Percentiles rank a stretch among this genome's conserved stretches.
Evolutionary conservation across 2,888 invertebrate species (phyloP).

Genomic region (Papilio gigon): DNA sequence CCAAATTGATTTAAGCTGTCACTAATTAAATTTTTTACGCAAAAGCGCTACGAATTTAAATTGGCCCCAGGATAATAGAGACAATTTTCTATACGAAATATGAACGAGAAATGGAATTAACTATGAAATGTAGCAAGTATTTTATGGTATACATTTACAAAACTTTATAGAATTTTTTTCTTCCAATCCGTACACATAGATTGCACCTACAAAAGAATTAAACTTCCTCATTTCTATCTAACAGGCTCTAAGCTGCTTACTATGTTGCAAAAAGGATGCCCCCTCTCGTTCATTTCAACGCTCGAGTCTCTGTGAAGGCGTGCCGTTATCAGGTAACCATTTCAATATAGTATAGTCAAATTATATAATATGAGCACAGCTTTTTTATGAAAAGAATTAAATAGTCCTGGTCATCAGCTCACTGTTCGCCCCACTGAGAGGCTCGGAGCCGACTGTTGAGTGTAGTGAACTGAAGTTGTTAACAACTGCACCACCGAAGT

Average conservation of each 20-base stretch:
- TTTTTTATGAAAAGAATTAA: slow-evolving; percentile 12
- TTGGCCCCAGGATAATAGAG: not conserved
- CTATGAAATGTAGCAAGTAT: not conserved
- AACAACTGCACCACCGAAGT: no score
- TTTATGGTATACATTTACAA: no score
- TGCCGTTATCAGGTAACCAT: slow-evolving; percentile 71
- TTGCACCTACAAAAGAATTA: not conserved
- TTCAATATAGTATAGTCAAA: no score
- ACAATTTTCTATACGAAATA: not conserved
- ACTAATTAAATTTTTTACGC: slow-evolving; percentile 7
- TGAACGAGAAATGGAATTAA: not conserved
- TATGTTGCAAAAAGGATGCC: slow-evolving; percentile 57
- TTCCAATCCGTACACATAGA: not conserved
- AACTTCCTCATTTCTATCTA: slow-evolving; percentile 39
- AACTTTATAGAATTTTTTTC: no score
- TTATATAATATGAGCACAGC: no score
- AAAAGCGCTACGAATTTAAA: not conserved
- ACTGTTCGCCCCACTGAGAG: no score
- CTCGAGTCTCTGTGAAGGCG: slow-evolving; percentile 68
- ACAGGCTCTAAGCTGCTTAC: slow-evolving; percentile 64
- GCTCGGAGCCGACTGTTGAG: no score
- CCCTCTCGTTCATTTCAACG: slow-evolving; percentile 61
- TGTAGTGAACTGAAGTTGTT: no score
- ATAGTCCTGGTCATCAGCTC: no score
- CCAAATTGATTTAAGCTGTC: not conserved